These are phyloP conservation scores for Macrocentrus cingulum DNA, from an alignment of 1,140 invertebrate genomes.

Conservation along the genomic window DNA sequence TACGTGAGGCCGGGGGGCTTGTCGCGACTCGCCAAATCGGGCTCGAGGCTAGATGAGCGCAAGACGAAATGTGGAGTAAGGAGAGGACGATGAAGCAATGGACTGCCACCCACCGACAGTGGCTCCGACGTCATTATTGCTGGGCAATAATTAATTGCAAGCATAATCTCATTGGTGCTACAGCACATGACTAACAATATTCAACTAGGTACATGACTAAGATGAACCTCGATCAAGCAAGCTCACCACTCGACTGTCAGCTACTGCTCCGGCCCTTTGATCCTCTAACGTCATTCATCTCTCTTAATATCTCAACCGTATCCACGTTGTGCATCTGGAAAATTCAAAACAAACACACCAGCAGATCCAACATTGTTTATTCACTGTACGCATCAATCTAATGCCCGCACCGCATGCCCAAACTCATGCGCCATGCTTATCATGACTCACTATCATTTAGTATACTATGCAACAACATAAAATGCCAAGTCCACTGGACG, in stretches of 20 bases:
- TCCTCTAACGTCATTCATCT: slow-evolving; percentile 29
- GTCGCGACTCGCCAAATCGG: slow-evolving; percentile 22
- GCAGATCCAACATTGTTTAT: background rate
- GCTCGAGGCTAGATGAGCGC: slow-evolving; percentile 26
- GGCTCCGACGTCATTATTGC: slow-evolving; percentile 52
- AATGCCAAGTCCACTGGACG: no score
- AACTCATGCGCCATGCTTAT: no score
- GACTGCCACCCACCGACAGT: slow-evolving; percentile 50
- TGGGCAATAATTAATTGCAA: slow-evolving; percentile 27
- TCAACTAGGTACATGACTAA: slow-evolving; percentile 13
- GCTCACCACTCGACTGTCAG: slow-evolving; percentile 33
- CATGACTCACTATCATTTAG: no score
- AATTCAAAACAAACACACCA: slow-evolving; percentile 20
- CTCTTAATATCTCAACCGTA: slow-evolving; percentile 26
- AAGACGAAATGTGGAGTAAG: slow-evolving; percentile 44
- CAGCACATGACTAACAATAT: background rate
- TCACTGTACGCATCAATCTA: no score
- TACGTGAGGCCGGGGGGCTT: slow-evolving; percentile 31
- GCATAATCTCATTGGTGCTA: slow-evolving; percentile 11
- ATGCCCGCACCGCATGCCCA: no score
- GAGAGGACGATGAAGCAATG: slow-evolving; percentile 48
- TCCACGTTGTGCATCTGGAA: slow-evolving; percentile 30
- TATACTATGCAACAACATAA: no score
- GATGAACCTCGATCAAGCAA: background rate
- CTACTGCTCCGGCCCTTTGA: slow-evolving; percentile 25